Evolutionary conservation across 1,140 invertebrate genomes (phyloP).

Genomic region (Metaphire vulgaris): DNA sequence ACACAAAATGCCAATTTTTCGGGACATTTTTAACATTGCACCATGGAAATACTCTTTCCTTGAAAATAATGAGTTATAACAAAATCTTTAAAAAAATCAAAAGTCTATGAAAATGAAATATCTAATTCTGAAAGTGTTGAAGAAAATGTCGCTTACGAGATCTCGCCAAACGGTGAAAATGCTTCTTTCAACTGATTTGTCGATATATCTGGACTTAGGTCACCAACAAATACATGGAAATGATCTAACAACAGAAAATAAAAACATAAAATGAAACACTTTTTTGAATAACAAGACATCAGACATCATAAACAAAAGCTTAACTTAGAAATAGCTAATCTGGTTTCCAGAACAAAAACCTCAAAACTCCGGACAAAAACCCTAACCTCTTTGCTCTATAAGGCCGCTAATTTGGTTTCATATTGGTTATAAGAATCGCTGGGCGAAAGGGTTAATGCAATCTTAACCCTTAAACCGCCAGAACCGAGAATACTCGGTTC

Average conservation of each 20-base stretch:
- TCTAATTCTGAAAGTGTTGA: too few species aligned
- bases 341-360: background rate
- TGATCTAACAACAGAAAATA: constrained; percentile 44
- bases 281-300: background rate
- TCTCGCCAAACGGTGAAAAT: constrained; percentile 95
- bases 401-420: background rate
- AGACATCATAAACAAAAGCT: background rate
- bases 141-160: constrained; percentile 70
- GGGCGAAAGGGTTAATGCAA: too few species aligned
- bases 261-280: background rate
- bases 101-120: too few species aligned
- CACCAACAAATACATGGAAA: constrained; percentile 95
- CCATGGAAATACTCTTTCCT: too few species aligned
- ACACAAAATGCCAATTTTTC: too few species aligned
- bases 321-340: background rate
- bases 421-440: background rate
- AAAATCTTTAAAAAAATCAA: too few species aligned
- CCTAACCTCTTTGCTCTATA: background rate
- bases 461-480: too few species aligned
- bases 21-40: too few species aligned
- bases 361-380: background rate
- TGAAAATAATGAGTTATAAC: too few species aligned
- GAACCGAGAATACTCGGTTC: too few species aligned
- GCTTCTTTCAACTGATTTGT: constrained; percentile 92
- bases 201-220: constrained; percentile 97